Evolutionary conservation across 2,888 invertebrate genomes (phyloP).

Genomic region (Ectemnius lituratus): DNA sequence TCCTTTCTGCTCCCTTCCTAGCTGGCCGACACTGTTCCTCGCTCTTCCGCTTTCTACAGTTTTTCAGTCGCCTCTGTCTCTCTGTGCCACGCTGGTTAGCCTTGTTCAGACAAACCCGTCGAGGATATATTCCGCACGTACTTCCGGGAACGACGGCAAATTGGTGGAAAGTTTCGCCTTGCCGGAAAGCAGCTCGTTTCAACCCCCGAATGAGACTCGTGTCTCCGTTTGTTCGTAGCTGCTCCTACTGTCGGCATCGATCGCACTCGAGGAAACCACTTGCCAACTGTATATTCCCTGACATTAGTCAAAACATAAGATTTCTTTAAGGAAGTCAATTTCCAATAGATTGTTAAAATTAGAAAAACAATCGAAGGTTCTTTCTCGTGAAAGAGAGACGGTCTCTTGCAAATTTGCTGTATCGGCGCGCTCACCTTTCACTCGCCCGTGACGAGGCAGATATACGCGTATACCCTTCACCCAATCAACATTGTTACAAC

Average conservation of each 20-base stretch:
- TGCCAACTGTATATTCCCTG: neutral
- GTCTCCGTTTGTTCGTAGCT: neutral
- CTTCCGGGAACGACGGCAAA: conserved; percentile 41
- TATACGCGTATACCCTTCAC: conserved; percentile 43
- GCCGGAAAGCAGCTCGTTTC: neutral
- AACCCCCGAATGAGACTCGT: neutral
- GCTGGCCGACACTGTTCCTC: neutral
- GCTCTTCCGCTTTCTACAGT: neutral
- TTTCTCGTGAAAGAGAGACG: neutral
- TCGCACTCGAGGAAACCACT: neutral
- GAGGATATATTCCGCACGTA: conserved; percentile 37
- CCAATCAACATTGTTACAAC: conserved; percentile 23
- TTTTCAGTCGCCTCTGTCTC: conserved; percentile 8
- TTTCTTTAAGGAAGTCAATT: too few species aligned
- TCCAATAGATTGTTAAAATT: too few species aligned
- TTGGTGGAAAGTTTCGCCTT: neutral
- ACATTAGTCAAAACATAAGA: too few species aligned
- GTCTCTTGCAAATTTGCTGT: conserved; percentile 19
- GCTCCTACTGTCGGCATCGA: neutral
- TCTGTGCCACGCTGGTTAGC: neutral
- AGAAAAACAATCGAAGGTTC: neutral
- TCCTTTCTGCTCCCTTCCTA: neutral
- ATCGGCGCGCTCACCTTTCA: conserved; percentile 47
- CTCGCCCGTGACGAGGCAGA: conserved; percentile 37
- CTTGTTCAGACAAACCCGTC: conserved; percentile 26